Evolutionary conservation across 92 coral and sea anemone species (phyloP), one percentile per base, ranked within the genome.

Genomic region (Epizoanthus scotinus): DNA sequence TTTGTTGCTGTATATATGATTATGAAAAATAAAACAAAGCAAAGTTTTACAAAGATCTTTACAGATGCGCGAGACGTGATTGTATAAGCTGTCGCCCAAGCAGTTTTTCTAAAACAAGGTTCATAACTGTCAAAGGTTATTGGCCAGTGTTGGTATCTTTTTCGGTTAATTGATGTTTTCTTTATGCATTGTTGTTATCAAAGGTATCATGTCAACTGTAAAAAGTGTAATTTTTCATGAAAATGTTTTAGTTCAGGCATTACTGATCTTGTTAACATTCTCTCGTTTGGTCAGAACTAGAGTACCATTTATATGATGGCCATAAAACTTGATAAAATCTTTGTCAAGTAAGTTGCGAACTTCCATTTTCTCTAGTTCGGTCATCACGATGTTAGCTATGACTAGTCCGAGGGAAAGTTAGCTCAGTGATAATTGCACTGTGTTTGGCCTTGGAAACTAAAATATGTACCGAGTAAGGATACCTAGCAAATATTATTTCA

Each of bases 101-200:
- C 84, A n/a, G 77, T 84, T 36, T 67, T 77, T 24, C 69, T 73
- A 49, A 25, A 64, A 56, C 63, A 77, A 25, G 73, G 83, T 20
- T 63, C 19, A 44, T 55, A 63, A 61, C 77, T 62, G 57, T 75
- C 42, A 38, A 18, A 82, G 57, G 36, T 63, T 70, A 82, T 47
- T 82, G 85, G 31, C 78, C 78, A 55, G 85, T 82, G 78, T 82
- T 34, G 13, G 85, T 82, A 40, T 68, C 63, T 40, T 82, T 82
- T 34, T 44, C 44, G 31, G 25, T 52, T 78, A 25, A 26, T 81
- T 36, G 65, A 22, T 24, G 60, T 55, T 50, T 20, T 57, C 8
- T n/a, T n/a, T n/a, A n/a, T n/a, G n/a, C 53, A 10, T 63, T 31
- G 0, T 22, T 55, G 25, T 67, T 77, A n/a, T 27, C 49, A 80